Evolutionary conservation across 2,888 invertebrate genomes (phyloP).

Genomic region (Agrotis ipsilon): DNA sequence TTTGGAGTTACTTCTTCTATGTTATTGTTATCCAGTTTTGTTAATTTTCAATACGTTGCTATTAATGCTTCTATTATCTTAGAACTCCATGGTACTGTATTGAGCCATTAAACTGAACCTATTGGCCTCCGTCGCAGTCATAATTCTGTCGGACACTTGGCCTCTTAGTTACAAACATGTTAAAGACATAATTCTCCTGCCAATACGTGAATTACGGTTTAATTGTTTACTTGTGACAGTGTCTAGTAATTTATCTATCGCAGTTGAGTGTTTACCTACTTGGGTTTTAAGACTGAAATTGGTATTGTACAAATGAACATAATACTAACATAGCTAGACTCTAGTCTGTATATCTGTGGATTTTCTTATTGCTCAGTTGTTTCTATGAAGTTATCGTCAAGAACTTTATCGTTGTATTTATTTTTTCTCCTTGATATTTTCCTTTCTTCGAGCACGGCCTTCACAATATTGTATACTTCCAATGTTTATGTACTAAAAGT

Average conservation of each 20-base stretch:
- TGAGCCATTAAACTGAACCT: slow-evolving; percentile 45
- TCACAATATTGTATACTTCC: neutral
- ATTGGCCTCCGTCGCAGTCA: slow-evolving; percentile 38
- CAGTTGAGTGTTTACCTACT: slow-evolving; percentile 16
- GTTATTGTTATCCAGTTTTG: neutral
- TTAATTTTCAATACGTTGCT: too few relatives aligned
- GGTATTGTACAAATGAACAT: neutral
- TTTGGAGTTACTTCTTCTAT: neutral
- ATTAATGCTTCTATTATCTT: slow-evolving; percentile 8
- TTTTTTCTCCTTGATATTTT: neutral
- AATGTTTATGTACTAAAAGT: neutral
- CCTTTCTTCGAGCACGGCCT: neutral
- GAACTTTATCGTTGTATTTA: neutral
- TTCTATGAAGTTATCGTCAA: neutral
- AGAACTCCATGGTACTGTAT: slow-evolving; percentile 38
- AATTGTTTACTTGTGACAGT: slow-evolving; percentile 32
- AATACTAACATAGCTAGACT: too few relatives aligned
- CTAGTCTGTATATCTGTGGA: too few relatives aligned
- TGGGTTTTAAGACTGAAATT: neutral
- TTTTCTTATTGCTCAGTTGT: too few relatives aligned
- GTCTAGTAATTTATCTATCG: slow-evolving; percentile 23
- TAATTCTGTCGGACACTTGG: slow-evolving; percentile 49
- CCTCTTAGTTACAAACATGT: slow-evolving; percentile 38
- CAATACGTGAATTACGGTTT: slow-evolving; percentile 44
- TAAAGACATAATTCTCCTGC: slow-evolving; percentile 52